Evolutionary conservation across 1,140 invertebrate species (phyloP).

Genomic region (Thereuonema tuberculata): DNA sequence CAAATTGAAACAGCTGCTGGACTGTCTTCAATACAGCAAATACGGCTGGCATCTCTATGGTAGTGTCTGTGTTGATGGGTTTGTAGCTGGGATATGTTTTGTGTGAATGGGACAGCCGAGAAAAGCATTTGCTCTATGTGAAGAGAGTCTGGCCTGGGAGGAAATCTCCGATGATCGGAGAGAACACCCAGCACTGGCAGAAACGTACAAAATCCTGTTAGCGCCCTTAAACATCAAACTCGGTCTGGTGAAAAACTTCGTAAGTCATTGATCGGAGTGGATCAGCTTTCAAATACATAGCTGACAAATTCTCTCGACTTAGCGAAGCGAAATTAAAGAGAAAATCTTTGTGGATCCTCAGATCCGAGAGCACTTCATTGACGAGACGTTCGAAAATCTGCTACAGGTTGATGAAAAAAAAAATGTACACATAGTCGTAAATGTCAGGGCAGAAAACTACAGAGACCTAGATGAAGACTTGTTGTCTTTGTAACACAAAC

Average conservation of each 20-base stretch:
- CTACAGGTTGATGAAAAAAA: not conserved
- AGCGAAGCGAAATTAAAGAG: not conserved
- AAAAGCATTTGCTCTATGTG: not conserved
- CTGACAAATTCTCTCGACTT: not conserved
- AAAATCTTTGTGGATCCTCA: not conserved
- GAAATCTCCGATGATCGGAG: not conserved
- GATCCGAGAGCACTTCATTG: not conserved
- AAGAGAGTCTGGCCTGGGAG: not conserved
- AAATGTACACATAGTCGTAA: not conserved
- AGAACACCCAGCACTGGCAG: not conserved
- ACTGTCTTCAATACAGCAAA: not conserved
- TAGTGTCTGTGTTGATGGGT: not conserved
- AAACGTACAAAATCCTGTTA: not conserved
- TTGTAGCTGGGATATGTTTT: not conserved
- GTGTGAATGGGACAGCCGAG: not conserved
- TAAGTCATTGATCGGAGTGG: not conserved
- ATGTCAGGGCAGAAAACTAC: not conserved
- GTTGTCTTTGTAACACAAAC: too few relatives aligned
- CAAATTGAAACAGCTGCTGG: not conserved
- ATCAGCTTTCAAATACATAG: not conserved
- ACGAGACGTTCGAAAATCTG: too few relatives aligned
- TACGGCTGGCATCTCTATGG: not conserved
- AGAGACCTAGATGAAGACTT: too few relatives aligned
- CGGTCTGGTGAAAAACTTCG: not conserved
- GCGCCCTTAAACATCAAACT: not conserved